Conservation (phyloP, 1,140 invertebrate genomes). For the Temnothorax nylanderi region DNA sequence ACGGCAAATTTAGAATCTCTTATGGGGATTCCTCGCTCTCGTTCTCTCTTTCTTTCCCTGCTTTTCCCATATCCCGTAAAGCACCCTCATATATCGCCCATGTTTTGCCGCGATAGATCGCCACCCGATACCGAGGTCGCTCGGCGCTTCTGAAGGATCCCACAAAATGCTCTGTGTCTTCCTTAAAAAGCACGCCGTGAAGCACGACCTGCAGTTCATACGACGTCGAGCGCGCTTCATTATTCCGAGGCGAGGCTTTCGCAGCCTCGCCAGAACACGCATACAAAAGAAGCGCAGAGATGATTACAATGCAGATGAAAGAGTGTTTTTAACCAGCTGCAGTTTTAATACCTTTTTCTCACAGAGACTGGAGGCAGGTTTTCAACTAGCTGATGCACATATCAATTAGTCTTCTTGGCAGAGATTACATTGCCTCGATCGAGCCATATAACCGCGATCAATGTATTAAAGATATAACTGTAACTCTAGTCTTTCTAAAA, state of each 20-base stretch:
- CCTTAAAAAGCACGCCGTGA: not conserved
- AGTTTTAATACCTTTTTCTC: not conserved
- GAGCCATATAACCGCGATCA: not conserved
- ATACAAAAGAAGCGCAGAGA: not conserved
- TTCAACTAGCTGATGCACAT: not conserved
- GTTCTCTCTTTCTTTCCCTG: not conserved
- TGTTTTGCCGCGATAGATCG: slow-evolving; percentile 11
- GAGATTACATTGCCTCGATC: not conserved
- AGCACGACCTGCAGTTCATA: not conserved
- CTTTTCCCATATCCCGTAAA: slow-evolving; percentile 36
- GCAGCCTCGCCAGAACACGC: not conserved
- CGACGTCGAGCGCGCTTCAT: slow-evolving; percentile 1
- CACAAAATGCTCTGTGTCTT: not conserved
- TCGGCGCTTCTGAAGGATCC: not conserved
- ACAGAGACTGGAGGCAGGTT: not conserved
- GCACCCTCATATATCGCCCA: slow-evolving; percentile 20
- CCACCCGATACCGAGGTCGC: not conserved
- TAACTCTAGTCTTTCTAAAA: not conserved
- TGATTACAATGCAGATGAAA: slow-evolving; percentile 19
- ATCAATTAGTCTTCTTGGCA: not conserved
- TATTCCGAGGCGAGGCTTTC: not conserved
- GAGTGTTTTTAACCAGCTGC: not conserved
- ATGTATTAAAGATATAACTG: not conserved
- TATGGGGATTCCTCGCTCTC: slow-evolving; percentile 17
- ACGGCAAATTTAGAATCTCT: slow-evolving; percentile 62